Conservation (phyloP, 2,797 vertebrate species). For the Momotus momota region DNA sequence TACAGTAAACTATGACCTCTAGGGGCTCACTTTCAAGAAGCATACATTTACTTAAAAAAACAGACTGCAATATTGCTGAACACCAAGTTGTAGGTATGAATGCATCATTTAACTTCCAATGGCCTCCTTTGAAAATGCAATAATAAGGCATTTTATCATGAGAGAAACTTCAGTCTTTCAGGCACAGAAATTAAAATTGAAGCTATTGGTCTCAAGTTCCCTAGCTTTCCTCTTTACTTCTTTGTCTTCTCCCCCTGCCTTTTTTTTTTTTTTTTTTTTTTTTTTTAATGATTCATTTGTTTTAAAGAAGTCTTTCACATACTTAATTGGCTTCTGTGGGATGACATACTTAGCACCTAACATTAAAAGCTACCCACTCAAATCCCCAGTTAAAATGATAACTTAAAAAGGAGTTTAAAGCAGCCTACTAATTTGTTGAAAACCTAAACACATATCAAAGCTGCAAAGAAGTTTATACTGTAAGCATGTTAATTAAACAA, state of each 20-base stretch:
- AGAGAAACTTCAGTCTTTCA: not conserved
- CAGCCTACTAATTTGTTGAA: constrained; percentile 21
- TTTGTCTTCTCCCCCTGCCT: not conserved
- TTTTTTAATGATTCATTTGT: not conserved
- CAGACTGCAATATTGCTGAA: not conserved
- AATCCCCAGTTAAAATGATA: constrained; percentile 53
- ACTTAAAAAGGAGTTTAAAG: constrained; percentile 38
- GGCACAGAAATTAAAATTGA: not conserved
- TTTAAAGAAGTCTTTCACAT: constrained; percentile 45
- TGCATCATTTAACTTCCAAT: not conserved
- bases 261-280: not conserved
- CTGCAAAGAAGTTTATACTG: constrained; percentile 10
- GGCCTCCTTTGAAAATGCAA: not conserved
- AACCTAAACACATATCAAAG: constrained; percentile 45
- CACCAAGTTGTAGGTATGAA: not conserved
- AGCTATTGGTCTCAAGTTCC: not conserved
- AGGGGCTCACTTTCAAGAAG: not conserved
- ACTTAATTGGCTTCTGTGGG: constrained; percentile 48
- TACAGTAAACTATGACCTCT: not conserved
- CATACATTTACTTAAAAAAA: not conserved
- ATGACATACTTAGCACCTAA: constrained; percentile 25
- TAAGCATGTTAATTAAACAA: constrained; percentile 53
- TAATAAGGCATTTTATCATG: not conserved
- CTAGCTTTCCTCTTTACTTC: not conserved
- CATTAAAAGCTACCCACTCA: constrained; percentile 28